Percentiles rank a stretch among this genome's conserved stretches.
Evolutionary conservation across 2,888 invertebrate species (phyloP).

Genomic region (Drosophila cognata): DNA sequence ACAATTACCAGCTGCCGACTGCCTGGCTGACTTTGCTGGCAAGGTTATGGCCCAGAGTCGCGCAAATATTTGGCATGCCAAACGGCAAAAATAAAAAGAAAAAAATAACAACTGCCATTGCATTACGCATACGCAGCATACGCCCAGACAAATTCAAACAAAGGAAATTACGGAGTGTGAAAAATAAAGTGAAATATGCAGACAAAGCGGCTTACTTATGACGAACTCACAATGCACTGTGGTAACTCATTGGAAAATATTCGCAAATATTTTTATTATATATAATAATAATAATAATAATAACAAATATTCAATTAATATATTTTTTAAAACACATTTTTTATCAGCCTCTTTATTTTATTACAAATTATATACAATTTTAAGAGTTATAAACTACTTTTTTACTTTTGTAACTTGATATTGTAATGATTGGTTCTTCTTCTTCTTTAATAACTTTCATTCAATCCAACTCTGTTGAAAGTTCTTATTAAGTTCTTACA

Average conservation of each 20-base stretch:
- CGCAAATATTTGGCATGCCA: slow-evolving; percentile 74
- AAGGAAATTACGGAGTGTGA: slow-evolving; percentile 76
- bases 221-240: slow-evolving; percentile 45
- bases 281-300: neutral
- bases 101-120: slow-evolving; percentile 38
- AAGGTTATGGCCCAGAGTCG: slow-evolving; percentile 74
- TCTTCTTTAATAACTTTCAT: neutral
- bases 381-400: neutral
- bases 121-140: slow-evolving; percentile 73
- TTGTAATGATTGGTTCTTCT: neutral
- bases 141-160: slow-evolving; percentile 56
- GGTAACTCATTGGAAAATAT: slow-evolving; percentile 14
- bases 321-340: neutral
- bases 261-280: neutral
- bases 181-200: slow-evolving; percentile 71
- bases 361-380: neutral
- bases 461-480: neutral
- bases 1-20: slow-evolving; percentile 72
- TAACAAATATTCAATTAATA: neutral
- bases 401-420: neutral
- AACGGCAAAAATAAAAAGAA: slow-evolving; percentile 20
- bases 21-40: slow-evolving; percentile 47
- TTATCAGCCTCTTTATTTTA: neutral
- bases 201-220: slow-evolving; percentile 47
- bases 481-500: neutral